Evolutionary conservation across 2,888 invertebrate species (phyloP).

Genomic region (Lasioglossum vierecki): DNA sequence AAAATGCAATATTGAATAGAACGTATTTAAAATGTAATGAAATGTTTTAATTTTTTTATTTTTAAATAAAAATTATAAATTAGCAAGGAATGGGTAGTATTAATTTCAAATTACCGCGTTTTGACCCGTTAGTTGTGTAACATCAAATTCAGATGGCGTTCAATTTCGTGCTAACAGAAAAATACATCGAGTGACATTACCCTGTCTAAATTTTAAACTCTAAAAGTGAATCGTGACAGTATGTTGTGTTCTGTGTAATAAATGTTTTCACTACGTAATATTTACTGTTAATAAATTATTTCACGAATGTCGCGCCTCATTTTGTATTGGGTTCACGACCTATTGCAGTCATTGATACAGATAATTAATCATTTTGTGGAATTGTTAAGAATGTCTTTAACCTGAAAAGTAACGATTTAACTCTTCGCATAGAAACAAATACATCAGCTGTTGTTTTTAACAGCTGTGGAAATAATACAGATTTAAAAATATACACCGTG

Average conservation of each 20-base stretch:
- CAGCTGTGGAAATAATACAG: not conserved
- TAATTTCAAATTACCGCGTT: no score
- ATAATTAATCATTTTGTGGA: not conserved
- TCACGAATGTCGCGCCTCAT: not conserved
- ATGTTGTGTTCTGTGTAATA: slow-evolving; percentile 2
- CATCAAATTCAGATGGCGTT: no score
- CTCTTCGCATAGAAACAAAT: not conserved
- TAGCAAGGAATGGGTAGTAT: no score
- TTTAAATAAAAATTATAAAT: no score
- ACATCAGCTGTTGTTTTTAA: not conserved
- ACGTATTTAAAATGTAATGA: no score
- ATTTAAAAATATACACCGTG: not conserved
- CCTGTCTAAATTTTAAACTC: no score
- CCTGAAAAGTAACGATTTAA: not conserved
- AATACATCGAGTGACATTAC: no score
- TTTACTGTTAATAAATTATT: slow-evolving; percentile 20
- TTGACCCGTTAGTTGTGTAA: no score
- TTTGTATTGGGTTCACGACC: not conserved
- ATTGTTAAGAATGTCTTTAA: not conserved
- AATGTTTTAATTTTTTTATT: no score
- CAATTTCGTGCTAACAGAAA: no score
- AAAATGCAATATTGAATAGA: no score
- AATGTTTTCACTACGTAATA: not conserved
- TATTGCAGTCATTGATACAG: not conserved
- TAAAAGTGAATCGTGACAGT: not conserved